These are phyloP conservation scores for Oryzias woworae DNA, from an alignment of 2,113 vertebrate genomes.

Conservation along the genomic window DNA sequence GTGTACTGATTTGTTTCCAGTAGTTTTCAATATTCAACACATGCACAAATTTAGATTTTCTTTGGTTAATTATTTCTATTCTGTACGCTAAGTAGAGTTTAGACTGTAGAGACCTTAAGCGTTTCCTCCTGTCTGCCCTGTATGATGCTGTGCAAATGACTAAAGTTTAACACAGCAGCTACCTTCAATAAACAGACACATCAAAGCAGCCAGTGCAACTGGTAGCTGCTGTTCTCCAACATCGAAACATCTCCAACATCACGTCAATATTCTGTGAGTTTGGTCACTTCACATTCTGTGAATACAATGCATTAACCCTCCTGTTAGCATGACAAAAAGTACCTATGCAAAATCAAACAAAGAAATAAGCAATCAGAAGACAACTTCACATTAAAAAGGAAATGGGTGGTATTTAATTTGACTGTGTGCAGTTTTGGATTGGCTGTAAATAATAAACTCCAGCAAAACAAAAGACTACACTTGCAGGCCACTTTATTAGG, in stretches of 20 bases:
- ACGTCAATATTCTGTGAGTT: constrained; percentile 22
- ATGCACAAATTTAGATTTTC: background rate
- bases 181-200: constrained; percentile 16
- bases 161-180: constrained; percentile 12
- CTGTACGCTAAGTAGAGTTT: no score
- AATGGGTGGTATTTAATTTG: background rate
- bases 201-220: constrained; percentile 16
- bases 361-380: background rate
- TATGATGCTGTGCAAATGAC: constrained; percentile 7
- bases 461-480: background rate
- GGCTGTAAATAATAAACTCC: constrained; percentile 10
- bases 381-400: background rate
- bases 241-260: constrained; percentile 16
- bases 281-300: constrained; percentile 30
- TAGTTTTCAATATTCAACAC: constrained; percentile 14
- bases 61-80: background rate
- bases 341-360: constrained; percentile 13
- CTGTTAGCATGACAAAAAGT: constrained; percentile 7
- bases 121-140: constrained; percentile 18
- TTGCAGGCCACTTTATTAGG: no score
- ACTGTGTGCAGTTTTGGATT: constrained; percentile 5
- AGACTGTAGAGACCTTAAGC: background rate
- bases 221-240: constrained; percentile 25
- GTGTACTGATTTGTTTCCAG: background rate
- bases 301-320: constrained; percentile 29